phyloP scores from a whole-genome alignment of 2,113 vertebrate species.

The Solenodon paradoxus region DNA sequence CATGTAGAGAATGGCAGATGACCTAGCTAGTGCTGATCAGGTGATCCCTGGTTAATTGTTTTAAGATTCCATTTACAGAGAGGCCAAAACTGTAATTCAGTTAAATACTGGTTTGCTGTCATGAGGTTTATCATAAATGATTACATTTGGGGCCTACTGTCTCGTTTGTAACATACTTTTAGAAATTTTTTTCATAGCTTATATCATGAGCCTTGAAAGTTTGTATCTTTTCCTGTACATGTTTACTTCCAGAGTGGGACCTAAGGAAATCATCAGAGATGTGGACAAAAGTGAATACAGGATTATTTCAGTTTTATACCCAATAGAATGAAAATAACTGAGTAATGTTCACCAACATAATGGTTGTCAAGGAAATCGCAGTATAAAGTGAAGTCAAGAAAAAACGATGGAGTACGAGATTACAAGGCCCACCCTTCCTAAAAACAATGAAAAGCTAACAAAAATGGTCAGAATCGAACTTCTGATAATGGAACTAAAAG shows the following conservation, averaged over 20 bases:
- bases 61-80: neutral
- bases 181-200: neutral
- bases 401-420: neutral
- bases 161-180: neutral
- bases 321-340: neutral
- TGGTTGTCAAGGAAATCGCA: neutral
- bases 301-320: rapidly evolving
- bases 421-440: neutral
- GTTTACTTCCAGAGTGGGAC: neutral
- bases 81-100: neutral
- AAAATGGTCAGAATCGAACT: neutral
- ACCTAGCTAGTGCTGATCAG: neutral
- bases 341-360: neutral
- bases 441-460: neutral
- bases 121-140: neutral
- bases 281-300: neutral
- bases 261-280: neutral
- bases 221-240: neutral
- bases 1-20: neutral
- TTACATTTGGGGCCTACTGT: neutral
- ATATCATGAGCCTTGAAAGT: neutral
- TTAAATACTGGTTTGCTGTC: neutral
- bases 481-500: neutral
- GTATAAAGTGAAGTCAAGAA: neutral
- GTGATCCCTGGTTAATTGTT: neutral